Percentiles rank a stretch among this genome's conserved stretches.
Evolutionary conservation across 2,113 vertebrate genomes (phyloP).

Genomic region (Sula dactylatra): DNA sequence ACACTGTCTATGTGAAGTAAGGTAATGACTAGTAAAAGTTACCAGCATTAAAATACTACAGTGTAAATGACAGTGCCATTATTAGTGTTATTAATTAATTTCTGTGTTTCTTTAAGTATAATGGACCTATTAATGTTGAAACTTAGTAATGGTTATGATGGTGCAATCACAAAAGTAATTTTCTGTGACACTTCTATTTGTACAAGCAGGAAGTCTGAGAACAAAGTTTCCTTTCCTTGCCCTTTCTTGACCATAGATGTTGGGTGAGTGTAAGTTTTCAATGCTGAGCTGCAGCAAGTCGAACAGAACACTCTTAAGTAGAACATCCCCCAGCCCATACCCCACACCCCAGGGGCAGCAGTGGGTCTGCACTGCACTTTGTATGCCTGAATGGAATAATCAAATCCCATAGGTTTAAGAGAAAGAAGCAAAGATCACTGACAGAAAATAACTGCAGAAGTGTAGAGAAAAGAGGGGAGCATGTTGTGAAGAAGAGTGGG

Average conservation of each 20-base stretch:
- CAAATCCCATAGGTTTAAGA: background rate
- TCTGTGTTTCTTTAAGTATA: background rate
- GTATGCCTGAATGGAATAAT: background rate
- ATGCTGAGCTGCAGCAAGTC: background rate
- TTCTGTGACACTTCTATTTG: background rate
- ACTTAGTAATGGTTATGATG: background rate
- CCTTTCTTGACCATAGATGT: background rate
- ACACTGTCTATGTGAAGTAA: background rate
- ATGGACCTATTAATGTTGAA: background rate
- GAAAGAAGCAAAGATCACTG: background rate
- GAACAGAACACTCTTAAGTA: background rate
- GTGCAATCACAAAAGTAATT: background rate
- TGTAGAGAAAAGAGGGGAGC: background rate
- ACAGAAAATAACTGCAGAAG: background rate
- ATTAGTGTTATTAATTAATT: background rate
- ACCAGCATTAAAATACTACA: background rate
- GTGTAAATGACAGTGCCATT: background rate
- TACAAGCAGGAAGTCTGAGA: background rate
- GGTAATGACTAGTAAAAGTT: background rate
- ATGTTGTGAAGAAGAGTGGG: background rate
- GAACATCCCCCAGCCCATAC: background rate
- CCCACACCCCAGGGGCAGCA: fast-evolving
- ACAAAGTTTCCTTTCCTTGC: background rate
- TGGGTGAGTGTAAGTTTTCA: background rate
- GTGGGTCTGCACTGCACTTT: background rate